These are phyloP conservation scores for Drosophila bocki DNA, from an alignment of 1,140 invertebrate genomes.

Conservation along the genomic window DNA sequence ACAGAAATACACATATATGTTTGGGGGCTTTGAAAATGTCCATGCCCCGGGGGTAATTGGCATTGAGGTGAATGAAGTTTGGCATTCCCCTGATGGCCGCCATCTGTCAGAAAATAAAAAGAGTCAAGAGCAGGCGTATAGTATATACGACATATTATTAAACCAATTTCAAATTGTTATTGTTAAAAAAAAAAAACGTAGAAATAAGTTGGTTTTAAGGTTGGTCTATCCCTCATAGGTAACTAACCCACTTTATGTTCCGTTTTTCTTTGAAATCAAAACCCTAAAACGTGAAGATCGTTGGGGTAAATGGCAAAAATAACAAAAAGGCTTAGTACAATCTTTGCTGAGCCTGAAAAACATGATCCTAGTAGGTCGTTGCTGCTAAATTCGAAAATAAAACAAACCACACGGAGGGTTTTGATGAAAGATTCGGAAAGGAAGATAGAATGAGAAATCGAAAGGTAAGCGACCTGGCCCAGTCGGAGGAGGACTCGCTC, in stretches of 20 bases:
- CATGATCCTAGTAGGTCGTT: constrained; percentile 46
- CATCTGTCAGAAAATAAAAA: constrained; percentile 22
- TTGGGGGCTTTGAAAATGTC: constrained; percentile 54
- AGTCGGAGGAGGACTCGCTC: constrained; percentile 37
- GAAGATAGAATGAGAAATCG: constrained; percentile 47
- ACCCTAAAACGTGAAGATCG: too few species aligned
- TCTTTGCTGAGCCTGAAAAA: not conserved
- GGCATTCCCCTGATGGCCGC: constrained; percentile 43
- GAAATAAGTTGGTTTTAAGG: not conserved
- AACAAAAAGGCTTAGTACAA: not conserved
- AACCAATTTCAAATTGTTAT: not conserved
- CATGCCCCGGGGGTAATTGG: constrained; percentile 54
- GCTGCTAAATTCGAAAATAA: constrained; percentile 64
- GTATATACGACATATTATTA: not conserved
- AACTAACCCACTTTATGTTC: too few species aligned
- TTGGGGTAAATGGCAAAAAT: not conserved
- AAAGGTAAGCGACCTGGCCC: constrained; percentile 36
- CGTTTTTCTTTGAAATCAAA: not conserved
- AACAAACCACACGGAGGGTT: constrained; percentile 31
- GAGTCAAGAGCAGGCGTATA: not conserved
- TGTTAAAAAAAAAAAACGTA: not conserved
- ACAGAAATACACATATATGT: not conserved
- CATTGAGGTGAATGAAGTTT: constrained; percentile 71
- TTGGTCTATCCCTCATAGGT: not conserved
- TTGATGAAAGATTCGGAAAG: constrained; percentile 43